These are phyloP conservation scores for Sebastes itinus DNA, from an alignment of 2,797 vertebrate genomes.

Conservation along the genomic window DNA sequence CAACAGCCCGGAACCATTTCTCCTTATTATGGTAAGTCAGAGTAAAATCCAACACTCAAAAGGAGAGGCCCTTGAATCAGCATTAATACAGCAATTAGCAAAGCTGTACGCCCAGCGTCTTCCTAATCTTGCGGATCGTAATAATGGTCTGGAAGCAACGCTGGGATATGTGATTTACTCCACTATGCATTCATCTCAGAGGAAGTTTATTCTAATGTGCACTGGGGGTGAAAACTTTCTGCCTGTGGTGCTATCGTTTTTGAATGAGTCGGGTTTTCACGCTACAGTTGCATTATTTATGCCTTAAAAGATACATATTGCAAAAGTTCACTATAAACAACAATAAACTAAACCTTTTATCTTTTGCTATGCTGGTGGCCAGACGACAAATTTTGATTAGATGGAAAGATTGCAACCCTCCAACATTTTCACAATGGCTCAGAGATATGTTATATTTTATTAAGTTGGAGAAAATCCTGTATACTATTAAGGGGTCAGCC, in stretches of 20 bases:
- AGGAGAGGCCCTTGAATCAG: constrained; percentile 50
- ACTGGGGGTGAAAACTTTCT: not conserved
- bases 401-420: too few relatives aligned
- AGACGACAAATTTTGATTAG: too few relatives aligned
- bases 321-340: too few relatives aligned
- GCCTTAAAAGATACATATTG: not conserved
- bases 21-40: constrained; percentile 20
- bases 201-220: constrained; percentile 3
- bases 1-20: constrained; percentile 7
- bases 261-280: not conserved
- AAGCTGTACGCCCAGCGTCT: constrained; percentile 28
- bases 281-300: constrained; percentile 1
- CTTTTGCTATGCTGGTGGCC: too few relatives aligned
- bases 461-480: too few relatives aligned
- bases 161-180: constrained; percentile 43
- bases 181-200: constrained; percentile 11
- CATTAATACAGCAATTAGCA: constrained; percentile 54
- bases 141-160: constrained; percentile 35
- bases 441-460: too few relatives aligned
- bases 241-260: not conserved
- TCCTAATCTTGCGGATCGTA: constrained; percentile 42
- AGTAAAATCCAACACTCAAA: constrained; percentile 42
- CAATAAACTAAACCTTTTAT: too few relatives aligned
- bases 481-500: too few relatives aligned
- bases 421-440: too few relatives aligned